phyloP scores from a whole-genome alignment of 2,888 invertebrate genomes.

The Altica lythri region DNA sequence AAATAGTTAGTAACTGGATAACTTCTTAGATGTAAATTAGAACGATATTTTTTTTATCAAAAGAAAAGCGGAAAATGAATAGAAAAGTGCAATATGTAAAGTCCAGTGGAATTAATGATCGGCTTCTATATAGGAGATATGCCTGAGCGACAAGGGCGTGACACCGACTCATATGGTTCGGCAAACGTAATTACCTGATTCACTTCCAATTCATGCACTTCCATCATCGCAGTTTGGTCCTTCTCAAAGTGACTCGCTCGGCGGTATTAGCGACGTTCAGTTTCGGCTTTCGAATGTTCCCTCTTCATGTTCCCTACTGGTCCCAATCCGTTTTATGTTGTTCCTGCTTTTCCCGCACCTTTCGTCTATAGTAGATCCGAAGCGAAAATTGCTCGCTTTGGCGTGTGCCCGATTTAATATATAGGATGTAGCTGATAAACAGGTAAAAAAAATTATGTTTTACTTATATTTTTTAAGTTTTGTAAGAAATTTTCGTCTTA shows the following conservation, averaged over 20 bases:
- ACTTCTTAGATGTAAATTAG: too few relatives aligned
- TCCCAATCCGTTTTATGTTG: background rate
- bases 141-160: constrained; percentile 57
- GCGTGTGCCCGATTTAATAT: constrained; percentile 3
- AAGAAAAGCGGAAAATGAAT: background rate
- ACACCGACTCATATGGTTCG: constrained; percentile 48
- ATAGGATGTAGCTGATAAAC: background rate
- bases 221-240: constrained; percentile 41
- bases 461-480: too few relatives aligned
- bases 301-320: background rate
- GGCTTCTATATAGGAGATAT: constrained; percentile 50
- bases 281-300: constrained; percentile 1
- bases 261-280: background rate
- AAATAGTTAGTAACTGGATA: too few relatives aligned
- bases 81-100: constrained; percentile 6
- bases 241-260: constrained; percentile 30
- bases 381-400: constrained; percentile 24
- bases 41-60: too few relatives aligned
- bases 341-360: constrained; percentile 5
- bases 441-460: constrained; percentile 25
- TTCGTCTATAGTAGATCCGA: constrained; percentile 9
- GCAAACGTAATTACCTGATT: constrained; percentile 53
- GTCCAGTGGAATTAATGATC: constrained; percentile 33
- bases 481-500: too few relatives aligned
- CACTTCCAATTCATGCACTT: constrained; percentile 47